These are phyloP conservation scores for Anser brachyrhynchus DNA, from an alignment of 2,113 vertebrate genomes.

Conservation along the genomic window DNA sequence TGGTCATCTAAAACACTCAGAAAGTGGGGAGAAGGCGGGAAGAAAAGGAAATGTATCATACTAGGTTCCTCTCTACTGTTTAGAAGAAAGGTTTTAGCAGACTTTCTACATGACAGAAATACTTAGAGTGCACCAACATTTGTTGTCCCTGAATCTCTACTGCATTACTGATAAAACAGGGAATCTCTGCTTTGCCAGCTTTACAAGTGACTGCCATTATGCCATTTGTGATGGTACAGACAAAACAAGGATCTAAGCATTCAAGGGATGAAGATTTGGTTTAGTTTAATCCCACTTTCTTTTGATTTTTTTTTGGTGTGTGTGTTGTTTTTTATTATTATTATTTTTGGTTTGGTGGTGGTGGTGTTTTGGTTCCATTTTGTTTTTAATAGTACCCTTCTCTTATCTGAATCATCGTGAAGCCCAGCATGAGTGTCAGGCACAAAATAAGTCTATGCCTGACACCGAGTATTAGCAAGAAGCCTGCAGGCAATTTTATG, in stretches of 20 bases:
- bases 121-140: slow-evolving; percentile 52
- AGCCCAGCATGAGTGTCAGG: background rate
- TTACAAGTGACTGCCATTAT: background rate
- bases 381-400: background rate
- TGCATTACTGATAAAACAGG: slow-evolving; percentile 9
- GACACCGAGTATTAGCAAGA: slow-evolving; percentile 37
- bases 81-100: slow-evolving; percentile 58
- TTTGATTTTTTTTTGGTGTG: background rate
- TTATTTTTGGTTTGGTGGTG: background rate
- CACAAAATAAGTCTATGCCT: background rate
- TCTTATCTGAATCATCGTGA: background rate
- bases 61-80: slow-evolving; percentile 10
- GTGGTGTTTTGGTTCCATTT: background rate
- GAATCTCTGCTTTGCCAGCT: slow-evolving; percentile 58
- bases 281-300: background rate
- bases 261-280: background rate
- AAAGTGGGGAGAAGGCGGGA: background rate
- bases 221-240: background rate
- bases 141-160: slow-evolving; percentile 58
- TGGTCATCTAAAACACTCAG: slow-evolving; percentile 19
- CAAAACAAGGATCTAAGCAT: background rate
- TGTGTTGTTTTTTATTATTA: too few relatives aligned
- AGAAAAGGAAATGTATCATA: background rate
- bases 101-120: slow-evolving; percentile 4
- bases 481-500: slow-evolving; percentile 52